phyloP scores from a whole-genome alignment of 2,113 vertebrate species.

The Pelodiscus sinensis region DNA sequence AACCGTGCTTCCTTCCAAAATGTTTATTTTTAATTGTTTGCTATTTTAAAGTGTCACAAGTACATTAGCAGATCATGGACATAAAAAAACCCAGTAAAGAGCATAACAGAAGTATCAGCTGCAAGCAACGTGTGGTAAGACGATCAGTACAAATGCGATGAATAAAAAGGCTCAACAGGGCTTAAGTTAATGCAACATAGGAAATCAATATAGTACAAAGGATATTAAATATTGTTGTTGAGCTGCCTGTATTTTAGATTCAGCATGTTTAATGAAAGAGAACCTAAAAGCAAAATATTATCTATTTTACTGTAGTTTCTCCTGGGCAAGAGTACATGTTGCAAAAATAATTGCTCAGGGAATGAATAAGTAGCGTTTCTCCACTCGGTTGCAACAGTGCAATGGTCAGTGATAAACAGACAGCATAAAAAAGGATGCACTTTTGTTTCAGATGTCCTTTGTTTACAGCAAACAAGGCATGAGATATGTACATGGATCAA shows the following conservation, averaged over 20 bases:
- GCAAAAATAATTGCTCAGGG: not conserved
- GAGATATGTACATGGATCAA: not conserved
- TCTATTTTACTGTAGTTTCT: not conserved
- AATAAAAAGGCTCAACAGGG: not conserved
- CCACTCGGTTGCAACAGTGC: not conserved
- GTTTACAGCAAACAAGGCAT: not conserved
- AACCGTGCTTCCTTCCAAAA: not conserved
- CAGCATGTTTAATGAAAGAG: not conserved
- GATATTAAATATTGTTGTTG: conserved; percentile 32
- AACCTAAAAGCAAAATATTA: not conserved
- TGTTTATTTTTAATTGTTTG: not conserved
- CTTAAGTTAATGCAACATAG: not conserved
- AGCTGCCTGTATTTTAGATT: not conserved
- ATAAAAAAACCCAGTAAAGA: not conserved
- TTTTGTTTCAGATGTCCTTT: not conserved
- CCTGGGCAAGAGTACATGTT: not conserved
- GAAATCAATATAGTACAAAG: conserved; percentile 17
- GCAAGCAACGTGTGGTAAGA: not conserved
- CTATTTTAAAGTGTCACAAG: not conserved
- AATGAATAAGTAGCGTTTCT: not conserved
- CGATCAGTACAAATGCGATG: not conserved
- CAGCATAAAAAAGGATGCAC: not conserved
- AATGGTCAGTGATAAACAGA: not conserved
- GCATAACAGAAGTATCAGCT: not conserved
- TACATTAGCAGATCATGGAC: not conserved